Evolutionary conservation across 37 sponge, comb jelly and placozoan species (phyloP), one percentile per base, ranked within the genome.

Genomic region (Halisarca cf. caerulea): DNA sequence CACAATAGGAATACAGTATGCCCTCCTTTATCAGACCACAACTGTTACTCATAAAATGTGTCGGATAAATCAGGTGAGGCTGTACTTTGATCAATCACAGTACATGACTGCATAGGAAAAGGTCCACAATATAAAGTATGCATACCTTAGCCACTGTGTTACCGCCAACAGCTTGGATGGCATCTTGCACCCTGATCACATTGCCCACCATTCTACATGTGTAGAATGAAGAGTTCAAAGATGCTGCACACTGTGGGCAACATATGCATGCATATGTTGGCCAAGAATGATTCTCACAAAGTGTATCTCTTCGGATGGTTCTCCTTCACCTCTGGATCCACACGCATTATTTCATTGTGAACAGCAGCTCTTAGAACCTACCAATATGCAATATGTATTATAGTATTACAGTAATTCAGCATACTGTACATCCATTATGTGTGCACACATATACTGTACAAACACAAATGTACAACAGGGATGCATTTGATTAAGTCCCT

Each of bases 341-440:
- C 86, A n/a, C 55, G 60, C 83, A 85, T 66, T 24, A 93, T 87
- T 43, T 89, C 88, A 78, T 93, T 89, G 84, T 93, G 83, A 25
- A 93, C 87, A 21, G 84, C 80, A 17, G 88, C 90, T 55, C 93
- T 38, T n/a, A 93, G 78, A 37, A 87, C 54, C 78, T 81, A 38
- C 6, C 21, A 15, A 77, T n/a, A n/a, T n/a, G n/a, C n/a, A n/a
- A n/a, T n/a, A n/a, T n/a, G n/a, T n/a, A n/a, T n/a, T n/a, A n/a
- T n/a, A n/a, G n/a, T n/a, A n/a, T n/a, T n/a, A n/a, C n/a, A n/a
- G n/a, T n/a, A n/a, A n/a, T n/a, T n/a, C n/a, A n/a, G n/a, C n/a
- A n/a, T n/a, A n/a, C n/a, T n/a, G n/a, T n/a, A n/a, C n/a, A n/a
- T n/a, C n/a, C n/a, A n/a, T n/a, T n/a, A n/a, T n/a, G n/a, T n/a